Percentiles rank a stretch among this genome's conserved stretches.
These are phyloP conservation scores for Ciconia maguari DNA, from an alignment of 2,113 vertebrate species.

Conservation along the genomic window DNA sequence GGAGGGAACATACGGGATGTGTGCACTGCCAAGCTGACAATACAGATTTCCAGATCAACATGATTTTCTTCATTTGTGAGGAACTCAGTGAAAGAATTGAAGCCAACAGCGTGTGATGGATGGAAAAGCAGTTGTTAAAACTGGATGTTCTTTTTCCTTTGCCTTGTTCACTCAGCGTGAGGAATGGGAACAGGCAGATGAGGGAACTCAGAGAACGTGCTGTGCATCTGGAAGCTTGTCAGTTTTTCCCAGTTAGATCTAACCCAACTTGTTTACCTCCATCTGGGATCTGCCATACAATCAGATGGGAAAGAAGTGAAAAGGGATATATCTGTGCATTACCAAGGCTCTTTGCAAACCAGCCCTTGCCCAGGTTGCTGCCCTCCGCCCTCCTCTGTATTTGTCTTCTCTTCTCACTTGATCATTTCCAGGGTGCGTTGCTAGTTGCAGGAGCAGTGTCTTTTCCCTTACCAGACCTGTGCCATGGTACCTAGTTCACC, in stretches of 20 bases:
- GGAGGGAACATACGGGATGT: neutral
- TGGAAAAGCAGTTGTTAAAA: neutral
- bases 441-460: neutral
- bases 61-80: neutral
- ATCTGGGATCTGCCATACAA: neutral
- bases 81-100: neutral
- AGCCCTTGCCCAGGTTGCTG: neutral
- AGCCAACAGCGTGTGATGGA: neutral
- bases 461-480: neutral
- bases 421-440: neutral
- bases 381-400: neutral
- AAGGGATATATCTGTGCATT: neutral
- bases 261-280: neutral
- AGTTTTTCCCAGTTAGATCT: neutral
- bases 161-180: neutral
- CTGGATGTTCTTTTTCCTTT: neutral
- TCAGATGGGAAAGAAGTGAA: neutral
- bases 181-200: neutral
- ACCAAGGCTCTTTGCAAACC: neutral
- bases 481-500: neutral
- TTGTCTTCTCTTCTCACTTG: neutral
- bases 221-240: neutral
- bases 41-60: neutral
- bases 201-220: neutral
- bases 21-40: neutral